These are phyloP conservation scores for Crotalus horridus DNA, from an alignment of 2,113 vertebrate species.

Conservation along the genomic window DNA sequence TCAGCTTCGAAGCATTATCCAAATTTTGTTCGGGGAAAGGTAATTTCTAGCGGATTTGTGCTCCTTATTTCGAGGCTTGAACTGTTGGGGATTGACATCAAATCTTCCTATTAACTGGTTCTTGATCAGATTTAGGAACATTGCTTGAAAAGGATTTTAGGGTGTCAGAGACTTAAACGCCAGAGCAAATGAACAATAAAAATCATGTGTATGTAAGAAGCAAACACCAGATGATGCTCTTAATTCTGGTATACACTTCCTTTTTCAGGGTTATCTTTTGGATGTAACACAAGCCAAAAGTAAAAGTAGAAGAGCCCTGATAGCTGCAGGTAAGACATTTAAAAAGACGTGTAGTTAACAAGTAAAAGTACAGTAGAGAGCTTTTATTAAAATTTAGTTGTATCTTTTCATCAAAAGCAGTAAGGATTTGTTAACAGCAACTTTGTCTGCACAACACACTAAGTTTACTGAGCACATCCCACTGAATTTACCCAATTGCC, in stretches of 20 bases:
- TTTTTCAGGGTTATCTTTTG: conserved; percentile 55
- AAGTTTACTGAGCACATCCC: neutral
- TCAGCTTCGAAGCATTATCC: neutral
- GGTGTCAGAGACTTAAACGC: neutral
- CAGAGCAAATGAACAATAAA: neutral
- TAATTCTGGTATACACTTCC: neutral
- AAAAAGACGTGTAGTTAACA: conserved; percentile 14
- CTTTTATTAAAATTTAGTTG: neutral
- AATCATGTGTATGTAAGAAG: neutral
- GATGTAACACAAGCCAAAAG: conserved; percentile 5
- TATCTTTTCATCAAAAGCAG: neutral
- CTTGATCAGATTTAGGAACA: neutral
- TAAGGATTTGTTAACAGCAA: neutral
- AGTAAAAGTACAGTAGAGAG: neutral
- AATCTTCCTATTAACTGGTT: neutral
- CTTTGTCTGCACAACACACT: neutral
- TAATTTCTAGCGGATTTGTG: neutral
- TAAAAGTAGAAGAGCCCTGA: conserved; percentile 34
- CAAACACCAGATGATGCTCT: neutral
- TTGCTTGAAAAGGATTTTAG: neutral
- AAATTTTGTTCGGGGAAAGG: neutral
- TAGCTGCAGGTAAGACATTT: conserved; percentile 58
- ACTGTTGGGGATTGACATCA: neutral
- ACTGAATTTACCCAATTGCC: neutral
- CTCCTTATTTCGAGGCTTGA: neutral